Conservation (phyloP, 1,140 invertebrate species). For the Eriocheir sinensis region DNA sequence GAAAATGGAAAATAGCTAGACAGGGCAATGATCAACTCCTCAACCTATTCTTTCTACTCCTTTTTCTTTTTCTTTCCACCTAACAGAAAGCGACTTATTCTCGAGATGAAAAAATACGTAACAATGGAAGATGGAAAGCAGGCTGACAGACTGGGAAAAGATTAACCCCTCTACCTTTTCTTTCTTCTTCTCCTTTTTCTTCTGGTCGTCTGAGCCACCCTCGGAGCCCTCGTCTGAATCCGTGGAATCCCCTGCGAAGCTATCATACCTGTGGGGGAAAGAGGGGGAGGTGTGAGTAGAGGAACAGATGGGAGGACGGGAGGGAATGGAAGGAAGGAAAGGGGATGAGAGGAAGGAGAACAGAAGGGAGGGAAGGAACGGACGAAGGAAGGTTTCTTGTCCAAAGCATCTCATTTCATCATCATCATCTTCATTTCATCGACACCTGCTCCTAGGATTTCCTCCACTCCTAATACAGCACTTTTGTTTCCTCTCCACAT, state of each 20-base stretch:
- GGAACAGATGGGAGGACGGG: not conserved
- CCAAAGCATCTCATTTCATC: too few relatives aligned
- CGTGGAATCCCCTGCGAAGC: conserved; percentile 86
- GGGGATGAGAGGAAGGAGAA: not conserved
- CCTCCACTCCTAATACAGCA: too few relatives aligned
- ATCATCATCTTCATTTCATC: too few relatives aligned
- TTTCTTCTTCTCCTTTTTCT: conserved; percentile 83
- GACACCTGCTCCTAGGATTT: not conserved
- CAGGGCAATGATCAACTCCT: not conserved
- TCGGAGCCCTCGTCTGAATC: conserved; percentile 83
- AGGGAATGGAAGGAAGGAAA: not conserved
- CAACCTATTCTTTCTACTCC: not conserved
- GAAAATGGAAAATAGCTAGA: too few relatives aligned
- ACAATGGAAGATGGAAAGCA: not conserved
- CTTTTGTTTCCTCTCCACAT: too few relatives aligned
- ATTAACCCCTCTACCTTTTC: conserved; percentile 77
- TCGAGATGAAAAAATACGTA: not conserved
- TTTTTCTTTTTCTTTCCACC: not conserved
- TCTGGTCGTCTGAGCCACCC: conserved; percentile 81
- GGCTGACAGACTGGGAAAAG: not conserved
- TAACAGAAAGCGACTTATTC: not conserved
- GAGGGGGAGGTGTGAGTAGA: not conserved
- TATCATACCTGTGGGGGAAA: conserved; percentile 80
- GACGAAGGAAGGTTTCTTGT: too few relatives aligned
- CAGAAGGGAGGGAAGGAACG: not conserved